These are phyloP conservation scores for Phyllostomus discolor DNA, from an alignment of 2,113 vertebrate genomes.

Conservation along the genomic window DNA sequence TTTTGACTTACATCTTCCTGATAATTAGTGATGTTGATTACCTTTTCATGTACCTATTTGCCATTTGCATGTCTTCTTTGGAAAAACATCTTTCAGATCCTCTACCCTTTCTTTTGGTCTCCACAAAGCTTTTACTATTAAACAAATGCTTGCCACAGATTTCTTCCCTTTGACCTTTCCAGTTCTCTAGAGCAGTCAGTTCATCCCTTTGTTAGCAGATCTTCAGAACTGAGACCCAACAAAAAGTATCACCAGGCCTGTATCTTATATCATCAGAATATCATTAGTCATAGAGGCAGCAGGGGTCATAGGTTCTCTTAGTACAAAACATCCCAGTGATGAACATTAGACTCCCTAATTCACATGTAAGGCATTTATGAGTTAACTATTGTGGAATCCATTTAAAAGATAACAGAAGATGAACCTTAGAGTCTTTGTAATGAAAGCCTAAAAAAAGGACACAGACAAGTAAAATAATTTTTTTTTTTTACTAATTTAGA, in stretches of 20 bases:
- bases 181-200: neutral
- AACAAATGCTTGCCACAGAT: neutral
- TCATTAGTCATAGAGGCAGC: neutral
- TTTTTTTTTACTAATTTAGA: constrained; percentile 29
- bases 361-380: neutral
- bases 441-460: neutral
- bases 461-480: neutral
- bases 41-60: neutral
- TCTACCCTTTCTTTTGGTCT: neutral
- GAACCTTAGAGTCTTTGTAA: neutral
- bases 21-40: neutral
- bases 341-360: neutral
- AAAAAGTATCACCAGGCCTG: neutral
- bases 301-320: neutral
- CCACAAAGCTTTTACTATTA: neutral
- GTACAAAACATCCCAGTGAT: neutral
- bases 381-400: neutral
- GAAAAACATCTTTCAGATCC: neutral
- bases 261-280: neutral
- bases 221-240: neutral
- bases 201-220: neutral
- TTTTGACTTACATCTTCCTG: neutral
- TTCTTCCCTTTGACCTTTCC: neutral
- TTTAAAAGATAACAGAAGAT: neutral
- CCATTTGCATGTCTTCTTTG: neutral